Evolutionary conservation across 2,888 invertebrate species (phyloP).

Genomic region (Mythimna albipuncta): DNA sequence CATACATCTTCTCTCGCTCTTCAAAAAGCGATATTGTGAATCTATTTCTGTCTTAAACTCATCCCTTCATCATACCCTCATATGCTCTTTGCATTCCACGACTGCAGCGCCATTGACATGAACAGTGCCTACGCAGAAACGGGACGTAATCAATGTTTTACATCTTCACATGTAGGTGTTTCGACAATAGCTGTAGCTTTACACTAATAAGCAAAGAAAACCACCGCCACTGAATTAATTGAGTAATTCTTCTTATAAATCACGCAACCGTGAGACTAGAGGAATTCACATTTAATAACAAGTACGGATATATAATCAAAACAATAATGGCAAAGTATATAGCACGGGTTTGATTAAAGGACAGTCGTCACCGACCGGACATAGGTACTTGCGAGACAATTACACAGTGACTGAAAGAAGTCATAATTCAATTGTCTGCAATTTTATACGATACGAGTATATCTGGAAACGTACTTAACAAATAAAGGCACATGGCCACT

Average conservation of each 20-base stretch:
- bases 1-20: too few relatives aligned
- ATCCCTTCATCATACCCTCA: too few relatives aligned
- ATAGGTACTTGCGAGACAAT: conserved; percentile 50
- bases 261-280: conserved; percentile 33
- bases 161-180: neutral
- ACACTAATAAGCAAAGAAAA: neutral
- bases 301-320: conserved; percentile 33
- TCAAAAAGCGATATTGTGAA: too few relatives aligned
- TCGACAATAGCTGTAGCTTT: neutral
- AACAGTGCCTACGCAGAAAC: neutral
- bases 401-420: conserved; percentile 64
- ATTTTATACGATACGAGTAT: conserved; percentile 49
- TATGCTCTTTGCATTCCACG: too few relatives aligned
- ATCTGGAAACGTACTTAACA: conserved; percentile 35
- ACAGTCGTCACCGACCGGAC: conserved; percentile 46
- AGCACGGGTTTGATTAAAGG: conserved; percentile 43
- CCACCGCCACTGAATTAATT: neutral
- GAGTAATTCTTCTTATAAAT: conserved; percentile 27
- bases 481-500: conserved; percentile 36
- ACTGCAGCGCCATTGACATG: too few relatives aligned
- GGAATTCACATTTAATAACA: conserved; percentile 44
- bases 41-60: too few relatives aligned
- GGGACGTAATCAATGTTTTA: neutral
- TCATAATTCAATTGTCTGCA: conserved; percentile 68
- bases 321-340: conserved; percentile 36